phyloP scores from a whole-genome alignment of 1,140 invertebrate genomes.

The Bombus superbus region DNA sequence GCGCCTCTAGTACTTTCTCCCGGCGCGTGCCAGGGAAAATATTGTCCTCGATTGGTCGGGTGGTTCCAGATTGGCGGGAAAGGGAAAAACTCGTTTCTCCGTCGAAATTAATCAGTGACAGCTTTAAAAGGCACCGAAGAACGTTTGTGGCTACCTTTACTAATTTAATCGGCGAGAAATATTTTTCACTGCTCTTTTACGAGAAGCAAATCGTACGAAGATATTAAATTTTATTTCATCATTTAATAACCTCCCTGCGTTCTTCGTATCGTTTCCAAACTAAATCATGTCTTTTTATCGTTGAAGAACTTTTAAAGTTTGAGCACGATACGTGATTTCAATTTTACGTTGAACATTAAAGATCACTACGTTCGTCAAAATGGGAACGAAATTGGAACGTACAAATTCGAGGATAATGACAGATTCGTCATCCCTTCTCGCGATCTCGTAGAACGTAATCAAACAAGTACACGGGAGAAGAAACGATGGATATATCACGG shows the following conservation, averaged over 20 bases:
- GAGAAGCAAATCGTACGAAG: background rate
- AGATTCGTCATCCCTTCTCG: background rate
- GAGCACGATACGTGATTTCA: too few species aligned
- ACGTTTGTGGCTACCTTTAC: background rate
- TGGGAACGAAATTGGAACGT: background rate
- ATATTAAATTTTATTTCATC: too few species aligned
- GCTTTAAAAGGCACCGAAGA: background rate
- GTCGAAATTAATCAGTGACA: background rate
- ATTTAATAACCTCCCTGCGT: too few species aligned
- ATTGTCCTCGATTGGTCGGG: constrained; percentile 69
- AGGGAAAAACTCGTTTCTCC: constrained; percentile 1
- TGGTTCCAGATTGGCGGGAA: constrained; percentile 16
- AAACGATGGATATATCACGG: background rate
- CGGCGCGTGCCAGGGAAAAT: constrained; percentile 64
- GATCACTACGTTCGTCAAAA: too few species aligned
- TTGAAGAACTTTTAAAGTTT: too few species aligned
- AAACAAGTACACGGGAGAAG: background rate
- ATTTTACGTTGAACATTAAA: too few species aligned
- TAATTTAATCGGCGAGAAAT: background rate
- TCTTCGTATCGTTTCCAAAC: too few species aligned
- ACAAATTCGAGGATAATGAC: background rate
- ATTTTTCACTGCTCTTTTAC: too few species aligned
- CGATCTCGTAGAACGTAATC: background rate
- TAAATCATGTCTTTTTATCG: too few species aligned
- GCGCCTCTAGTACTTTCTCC: constrained; percentile 78